Evolutionary conservation across 2,797 vertebrate species (phyloP).

Genomic region (Sparidentex hasta): DNA sequence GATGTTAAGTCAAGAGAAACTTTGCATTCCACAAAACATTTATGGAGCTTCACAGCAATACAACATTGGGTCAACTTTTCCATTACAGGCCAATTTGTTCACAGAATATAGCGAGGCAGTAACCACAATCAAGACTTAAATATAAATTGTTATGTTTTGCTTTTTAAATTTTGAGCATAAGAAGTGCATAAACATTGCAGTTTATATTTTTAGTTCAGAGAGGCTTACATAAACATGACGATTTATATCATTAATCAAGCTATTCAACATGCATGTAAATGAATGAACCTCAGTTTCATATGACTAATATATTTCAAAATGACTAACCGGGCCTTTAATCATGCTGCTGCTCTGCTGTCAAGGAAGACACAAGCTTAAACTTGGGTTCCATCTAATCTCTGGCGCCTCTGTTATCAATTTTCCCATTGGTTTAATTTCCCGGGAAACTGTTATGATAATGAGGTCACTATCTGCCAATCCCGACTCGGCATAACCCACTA

Average conservation of each 20-base stretch:
- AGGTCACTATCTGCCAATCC: conserved; percentile 58
- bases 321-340: background rate
- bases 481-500: background rate
- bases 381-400: background rate
- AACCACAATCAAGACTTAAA: too few species aligned
- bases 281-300: background rate
- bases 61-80: too few species aligned
- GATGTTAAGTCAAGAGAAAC: too few species aligned
- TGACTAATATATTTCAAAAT: background rate
- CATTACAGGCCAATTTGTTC: too few species aligned
- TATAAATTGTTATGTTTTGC: too few species aligned
- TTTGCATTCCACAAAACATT: too few species aligned
- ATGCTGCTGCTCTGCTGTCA: background rate
- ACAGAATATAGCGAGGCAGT: too few species aligned
- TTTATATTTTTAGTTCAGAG: background rate
- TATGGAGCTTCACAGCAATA: too few species aligned
- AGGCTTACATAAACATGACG: background rate
- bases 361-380: background rate
- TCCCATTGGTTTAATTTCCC: conserved; percentile 60
- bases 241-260: background rate
- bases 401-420: conserved; percentile 12
- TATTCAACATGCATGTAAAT: background rate
- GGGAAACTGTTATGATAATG: conserved; percentile 68
- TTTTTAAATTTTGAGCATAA: too few species aligned
- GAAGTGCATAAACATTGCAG: too few species aligned